These are phyloP conservation scores for Parus major DNA, from an alignment of 2,113 vertebrate genomes.

Conservation along the genomic window DNA sequence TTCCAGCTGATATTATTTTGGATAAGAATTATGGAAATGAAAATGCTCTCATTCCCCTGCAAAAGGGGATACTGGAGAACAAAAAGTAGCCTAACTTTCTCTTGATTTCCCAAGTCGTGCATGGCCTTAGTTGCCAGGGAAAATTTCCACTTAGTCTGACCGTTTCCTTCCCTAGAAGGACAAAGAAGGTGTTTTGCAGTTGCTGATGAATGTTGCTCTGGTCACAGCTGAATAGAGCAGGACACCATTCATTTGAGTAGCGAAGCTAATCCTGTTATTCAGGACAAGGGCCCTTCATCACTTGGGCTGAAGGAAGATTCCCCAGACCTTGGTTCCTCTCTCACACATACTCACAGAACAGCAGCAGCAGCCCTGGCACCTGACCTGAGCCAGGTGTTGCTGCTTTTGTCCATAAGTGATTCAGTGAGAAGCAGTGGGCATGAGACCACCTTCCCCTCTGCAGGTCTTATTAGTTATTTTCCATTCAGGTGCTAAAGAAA, in stretches of 20 bases:
- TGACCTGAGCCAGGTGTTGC: background rate
- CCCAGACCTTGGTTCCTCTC: background rate
- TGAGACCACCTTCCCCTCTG: background rate
- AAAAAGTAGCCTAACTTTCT: background rate
- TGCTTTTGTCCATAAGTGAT: background rate
- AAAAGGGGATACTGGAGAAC: background rate
- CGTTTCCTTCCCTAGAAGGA: slow-evolving; percentile 1
- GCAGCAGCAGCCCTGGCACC: background rate
- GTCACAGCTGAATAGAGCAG: slow-evolving; percentile 25
- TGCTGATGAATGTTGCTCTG: slow-evolving; percentile 40
- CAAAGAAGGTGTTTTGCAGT: slow-evolving; percentile 48
- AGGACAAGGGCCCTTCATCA: slow-evolving; percentile 14
- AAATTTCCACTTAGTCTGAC: background rate
- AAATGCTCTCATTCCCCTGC: background rate
- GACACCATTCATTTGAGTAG: slow-evolving; percentile 19
- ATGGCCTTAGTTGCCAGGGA: background rate
- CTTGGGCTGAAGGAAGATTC: background rate
- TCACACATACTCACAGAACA: background rate
- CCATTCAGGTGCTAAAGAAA: background rate
- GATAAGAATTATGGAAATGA: background rate
- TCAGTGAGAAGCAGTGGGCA: background rate
- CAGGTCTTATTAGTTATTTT: background rate
- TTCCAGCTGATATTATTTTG: background rate
- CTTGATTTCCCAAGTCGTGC: background rate
- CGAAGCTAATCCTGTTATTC: slow-evolving; percentile 39